These are phyloP conservation scores for Climacteris rufus DNA, from an alignment of 2,113 vertebrate species.

Conservation along the genomic window DNA sequence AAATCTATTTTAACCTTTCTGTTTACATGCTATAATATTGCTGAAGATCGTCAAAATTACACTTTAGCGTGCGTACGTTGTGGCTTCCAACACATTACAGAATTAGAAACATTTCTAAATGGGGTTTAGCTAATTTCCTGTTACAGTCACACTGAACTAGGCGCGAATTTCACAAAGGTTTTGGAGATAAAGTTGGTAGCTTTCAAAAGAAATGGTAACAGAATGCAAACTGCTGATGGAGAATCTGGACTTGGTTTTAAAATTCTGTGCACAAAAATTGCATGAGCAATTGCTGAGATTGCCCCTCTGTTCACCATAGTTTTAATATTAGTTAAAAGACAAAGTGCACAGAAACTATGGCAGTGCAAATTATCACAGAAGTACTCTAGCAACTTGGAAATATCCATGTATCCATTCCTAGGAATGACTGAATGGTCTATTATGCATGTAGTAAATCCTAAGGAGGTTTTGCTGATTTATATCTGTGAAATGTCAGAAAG, in stretches of 20 bases:
- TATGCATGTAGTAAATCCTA: background rate
- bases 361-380: background rate
- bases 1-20: background rate
- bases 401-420: background rate
- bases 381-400: background rate
- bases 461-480: background rate
- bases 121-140: background rate
- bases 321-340: background rate
- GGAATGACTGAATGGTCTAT: background rate
- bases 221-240: background rate
- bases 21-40: background rate
- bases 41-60: background rate
- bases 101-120: background rate
- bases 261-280: background rate
- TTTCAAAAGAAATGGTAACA: background rate
- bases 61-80: background rate
- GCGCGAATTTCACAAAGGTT: accelerated
- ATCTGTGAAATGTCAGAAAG: background rate
- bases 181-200: background rate
- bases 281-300: background rate
- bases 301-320: background rate
- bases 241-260: background rate
- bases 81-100: background rate
- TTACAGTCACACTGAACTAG: background rate
- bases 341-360: background rate